Evolutionary conservation across 2,888 invertebrate genomes (phyloP).

Genomic region (Piscicola geometra): DNA sequence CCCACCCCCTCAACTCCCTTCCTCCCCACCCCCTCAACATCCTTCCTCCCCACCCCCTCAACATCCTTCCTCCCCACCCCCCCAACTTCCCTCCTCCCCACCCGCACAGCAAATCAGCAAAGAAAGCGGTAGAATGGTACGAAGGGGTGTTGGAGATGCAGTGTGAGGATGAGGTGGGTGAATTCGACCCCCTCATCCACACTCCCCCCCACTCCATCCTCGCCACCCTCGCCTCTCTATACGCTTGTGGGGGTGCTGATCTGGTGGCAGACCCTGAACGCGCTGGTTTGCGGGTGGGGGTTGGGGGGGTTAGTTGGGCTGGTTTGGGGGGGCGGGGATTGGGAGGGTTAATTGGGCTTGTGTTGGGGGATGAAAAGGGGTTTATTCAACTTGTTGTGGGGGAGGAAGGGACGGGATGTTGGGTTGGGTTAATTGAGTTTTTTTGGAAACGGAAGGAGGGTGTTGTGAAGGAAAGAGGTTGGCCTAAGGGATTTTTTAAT

Average conservation of each 20-base stretch:
- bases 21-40: too few relatives aligned
- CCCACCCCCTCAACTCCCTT: too few relatives aligned
- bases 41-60: too few relatives aligned
- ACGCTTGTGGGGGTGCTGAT: constrained; percentile 56
- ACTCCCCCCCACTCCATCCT: constrained; percentile 57
- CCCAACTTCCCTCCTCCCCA: neutral
- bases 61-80: too few relatives aligned
- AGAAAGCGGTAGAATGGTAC: constrained; percentile 56
- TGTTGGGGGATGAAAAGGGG: neutral
- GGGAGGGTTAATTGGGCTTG: neutral
- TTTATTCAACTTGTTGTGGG: neutral
- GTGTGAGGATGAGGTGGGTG: constrained; percentile 52
- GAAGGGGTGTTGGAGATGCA: constrained; percentile 53
- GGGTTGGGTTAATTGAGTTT: too few relatives aligned
- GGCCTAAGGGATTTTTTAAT: too few relatives aligned
- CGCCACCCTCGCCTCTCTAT: constrained; percentile 59
- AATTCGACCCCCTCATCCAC: constrained; percentile 54
- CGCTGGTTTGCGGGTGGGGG: constrained; percentile 58
- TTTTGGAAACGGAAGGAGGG: too few relatives aligned
- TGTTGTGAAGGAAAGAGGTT: too few relatives aligned
- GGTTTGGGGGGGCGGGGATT: neutral
- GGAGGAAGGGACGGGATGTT: too few relatives aligned
- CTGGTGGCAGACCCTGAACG: constrained; percentile 56
- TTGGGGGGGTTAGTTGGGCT: neutral
- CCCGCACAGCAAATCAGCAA: constrained; percentile 14